Evolutionary conservation across 2,888 invertebrate genomes (phyloP), one percentile per base, ranked within the genome.

Genomic region (Hypselothyrea guttata): DNA sequence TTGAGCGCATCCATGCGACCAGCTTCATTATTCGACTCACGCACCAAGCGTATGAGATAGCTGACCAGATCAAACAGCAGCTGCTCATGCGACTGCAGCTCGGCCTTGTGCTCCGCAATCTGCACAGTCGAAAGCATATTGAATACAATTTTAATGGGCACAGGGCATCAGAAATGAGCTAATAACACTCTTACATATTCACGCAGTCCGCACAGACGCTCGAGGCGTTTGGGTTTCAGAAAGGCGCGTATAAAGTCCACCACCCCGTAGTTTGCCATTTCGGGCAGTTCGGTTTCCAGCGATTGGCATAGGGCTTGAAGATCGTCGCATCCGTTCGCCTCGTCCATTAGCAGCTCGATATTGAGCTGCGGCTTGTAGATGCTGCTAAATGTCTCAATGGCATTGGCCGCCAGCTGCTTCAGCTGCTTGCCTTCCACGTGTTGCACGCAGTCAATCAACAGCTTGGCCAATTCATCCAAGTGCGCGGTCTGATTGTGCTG

Each of bases 1-100:
- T 93, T 92, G n/a, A 93, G 92, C 0, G 96, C 95, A 90, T 94
- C 93, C 33, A 93, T 88, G 37, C 91, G 92, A 18, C 68, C 56
- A 7, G 63, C 37, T 1, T 42, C 34, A 18, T 74, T 75, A 8
- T 61, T 45, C 2, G 72, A 61, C 8, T 77, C 75, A 2, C 87
- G 78, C n/a, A 86, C 77, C 59, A 87, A 75, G 40, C 75, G 64
- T 27, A 89, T 67, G 1, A 89, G 60, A 0, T 71, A 73, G 40
- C 75, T 81, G 7, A 88, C 70, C 1, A 89, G 60, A 3, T 82
- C 73, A 51, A 84, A 81, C 2, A 87, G 57, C 2, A 86, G 27
- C 5, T 71, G 44, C 7, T 63, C 74, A 12, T 86, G 58, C 0
- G 13, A 11, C 11, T 72, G 75, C 8, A 88, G 40, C n/a, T 74